Conservation (phyloP, 2,888 invertebrate genomes). For the Drosophila borealis region DNA sequence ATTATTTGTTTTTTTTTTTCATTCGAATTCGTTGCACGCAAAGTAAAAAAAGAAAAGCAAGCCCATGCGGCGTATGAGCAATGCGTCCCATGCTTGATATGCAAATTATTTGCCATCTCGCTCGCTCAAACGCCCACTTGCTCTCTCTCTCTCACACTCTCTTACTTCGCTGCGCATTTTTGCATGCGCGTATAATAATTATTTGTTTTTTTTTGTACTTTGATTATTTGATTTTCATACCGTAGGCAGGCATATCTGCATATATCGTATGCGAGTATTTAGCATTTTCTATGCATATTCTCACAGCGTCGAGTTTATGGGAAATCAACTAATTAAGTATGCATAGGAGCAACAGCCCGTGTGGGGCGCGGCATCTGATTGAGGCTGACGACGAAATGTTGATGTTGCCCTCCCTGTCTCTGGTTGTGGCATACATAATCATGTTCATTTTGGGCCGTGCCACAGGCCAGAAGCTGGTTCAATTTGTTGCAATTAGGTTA, state of each 20-base stretch:
- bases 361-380: slow-evolving; percentile 44
- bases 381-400: slow-evolving; percentile 22
- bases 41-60: slow-evolving; percentile 14
- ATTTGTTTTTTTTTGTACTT: not conserved
- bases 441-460: slow-evolving; percentile 9
- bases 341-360: slow-evolving; percentile 45
- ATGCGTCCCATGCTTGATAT: slow-evolving; percentile 22
- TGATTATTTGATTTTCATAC: slow-evolving; percentile 40
- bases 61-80: slow-evolving; percentile 48
- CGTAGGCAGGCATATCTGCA: slow-evolving; percentile 6
- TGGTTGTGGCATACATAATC: slow-evolving; percentile 41
- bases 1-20: slow-evolving; percentile 22
- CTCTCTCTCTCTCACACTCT: not conserved
- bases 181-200: slow-evolving; percentile 52
- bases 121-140: not conserved
- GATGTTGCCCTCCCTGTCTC: not conserved
- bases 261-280: slow-evolving; percentile 34
- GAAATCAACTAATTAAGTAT: slow-evolving; percentile 71
- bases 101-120: slow-evolving; percentile 25
- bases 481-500: slow-evolving; percentile 41
- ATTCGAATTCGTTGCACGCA: slow-evolving; percentile 45
- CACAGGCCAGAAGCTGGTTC: slow-evolving; percentile 7
- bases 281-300: slow-evolving; percentile 52
- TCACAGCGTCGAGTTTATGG: slow-evolving; percentile 44
- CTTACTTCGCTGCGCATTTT: slow-evolving; percentile 44